Evolutionary conservation across 2,797 vertebrate species (phyloP).

Genomic region (Anguilla marmorata): DNA sequence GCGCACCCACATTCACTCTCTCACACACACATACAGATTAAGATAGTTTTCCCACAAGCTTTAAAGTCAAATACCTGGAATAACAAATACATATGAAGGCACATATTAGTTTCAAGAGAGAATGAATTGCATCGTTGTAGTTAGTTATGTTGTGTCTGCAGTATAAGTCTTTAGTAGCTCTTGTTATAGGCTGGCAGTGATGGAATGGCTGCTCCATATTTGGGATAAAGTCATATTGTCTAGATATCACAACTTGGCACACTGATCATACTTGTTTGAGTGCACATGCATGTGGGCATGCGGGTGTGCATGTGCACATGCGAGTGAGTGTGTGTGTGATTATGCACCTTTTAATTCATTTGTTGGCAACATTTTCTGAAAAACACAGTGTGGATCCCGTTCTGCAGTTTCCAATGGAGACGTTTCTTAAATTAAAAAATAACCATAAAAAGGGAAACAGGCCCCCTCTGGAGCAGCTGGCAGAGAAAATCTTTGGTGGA

Average conservation of each 20-base stretch:
- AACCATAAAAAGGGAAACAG: conserved; percentile 34
- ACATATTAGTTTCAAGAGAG: conserved; percentile 50
- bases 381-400: conserved; percentile 47
- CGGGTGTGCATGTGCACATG: neutral
- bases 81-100: conserved; percentile 66
- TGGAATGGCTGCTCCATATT: conserved; percentile 50
- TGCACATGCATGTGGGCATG: neutral
- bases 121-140: conserved; percentile 60
- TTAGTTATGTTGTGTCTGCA: conserved; percentile 35
- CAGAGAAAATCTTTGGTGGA: conserved; percentile 44
- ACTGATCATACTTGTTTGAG: conserved; percentile 37
- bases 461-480: conserved; percentile 56
- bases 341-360: conserved; percentile 34
- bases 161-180: conserved; percentile 16
- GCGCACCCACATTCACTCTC: neutral
- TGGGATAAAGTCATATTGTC: conserved; percentile 43
- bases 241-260: conserved; percentile 63
- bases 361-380: conserved; percentile 45
- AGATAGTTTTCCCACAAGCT: conserved; percentile 43
- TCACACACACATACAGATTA: conserved; percentile 8
- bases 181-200: conserved; percentile 61
- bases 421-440: conserved; percentile 32
- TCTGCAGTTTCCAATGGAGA: conserved; percentile 37
- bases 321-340: conserved; percentile 11
- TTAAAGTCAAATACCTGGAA: conserved; percentile 43